Percentiles rank a stretch among this genome's conserved stretches.
phyloP scores from a whole-genome alignment of 2,113 vertebrate species.

The Bolborhynchus lineola region DNA sequence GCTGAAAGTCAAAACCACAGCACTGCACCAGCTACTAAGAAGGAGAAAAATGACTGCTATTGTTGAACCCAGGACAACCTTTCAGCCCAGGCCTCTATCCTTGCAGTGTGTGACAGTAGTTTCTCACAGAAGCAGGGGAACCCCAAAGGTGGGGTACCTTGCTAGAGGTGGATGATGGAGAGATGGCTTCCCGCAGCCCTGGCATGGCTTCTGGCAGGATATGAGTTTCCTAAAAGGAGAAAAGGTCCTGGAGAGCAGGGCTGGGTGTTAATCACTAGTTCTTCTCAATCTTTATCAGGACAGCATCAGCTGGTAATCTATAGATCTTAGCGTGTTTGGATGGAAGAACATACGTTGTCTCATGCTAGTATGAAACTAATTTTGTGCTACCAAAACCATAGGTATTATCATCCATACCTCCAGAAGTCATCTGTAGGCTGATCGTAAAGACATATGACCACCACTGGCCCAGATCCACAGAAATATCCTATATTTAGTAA shows the following conservation, averaged over 20 bases:
- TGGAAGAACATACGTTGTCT: not conserved
- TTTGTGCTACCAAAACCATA: not conserved
- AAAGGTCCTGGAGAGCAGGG: not conserved
- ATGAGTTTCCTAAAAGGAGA: fast-evolving
- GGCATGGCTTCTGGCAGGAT: no score
- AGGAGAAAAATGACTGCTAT: no score
- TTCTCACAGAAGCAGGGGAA: not conserved
- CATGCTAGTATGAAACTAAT: not conserved
- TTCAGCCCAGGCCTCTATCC: no score
- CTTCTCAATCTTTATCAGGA: not conserved
- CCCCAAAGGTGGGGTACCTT: not conserved
- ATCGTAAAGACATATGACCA: not conserved
- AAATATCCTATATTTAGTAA: not conserved
- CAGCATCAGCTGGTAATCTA: not conserved
- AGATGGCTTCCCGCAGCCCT: not conserved
- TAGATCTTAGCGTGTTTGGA: not conserved
- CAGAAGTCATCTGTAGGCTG: not conserved
- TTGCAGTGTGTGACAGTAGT: not conserved
- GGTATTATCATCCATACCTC: not conserved
- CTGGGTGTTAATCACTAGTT: fast-evolving
- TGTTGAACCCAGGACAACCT: not conserved
- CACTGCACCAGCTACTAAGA: no score
- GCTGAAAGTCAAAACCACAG: no score
- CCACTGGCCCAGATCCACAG: not conserved
- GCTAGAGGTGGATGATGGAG: no score